Evolutionary conservation across 2,888 invertebrate species (phyloP), one percentile per base, ranked within the genome.

Genomic region (Ophion slaviceki): DNA sequence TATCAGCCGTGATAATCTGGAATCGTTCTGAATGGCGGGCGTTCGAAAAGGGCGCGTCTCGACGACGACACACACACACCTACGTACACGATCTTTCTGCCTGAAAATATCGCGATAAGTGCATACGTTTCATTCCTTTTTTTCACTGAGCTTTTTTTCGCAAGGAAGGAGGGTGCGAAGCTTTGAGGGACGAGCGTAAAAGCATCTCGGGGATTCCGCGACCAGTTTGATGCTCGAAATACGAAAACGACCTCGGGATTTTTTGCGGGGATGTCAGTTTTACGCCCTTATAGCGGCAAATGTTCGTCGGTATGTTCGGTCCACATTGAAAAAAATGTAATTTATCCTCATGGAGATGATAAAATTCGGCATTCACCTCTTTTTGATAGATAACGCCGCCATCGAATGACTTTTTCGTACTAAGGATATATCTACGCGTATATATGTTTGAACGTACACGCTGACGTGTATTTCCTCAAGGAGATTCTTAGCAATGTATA

Each of bases 1-100:
- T 87, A 85, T 80, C 66, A 84, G 86, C 68, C 80, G 84, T 82
- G 84, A 80, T 72, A 20, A 86, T 82, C 82, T 76, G 40, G 68
- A 70, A 47, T 67, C 72, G 14, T 10, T 47, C 10, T 47, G 47
- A 47, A 47, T 11, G 47, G 75, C 36, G 45, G 68, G 47, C 61
- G 45, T 45, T 71, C 72, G 70, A 57, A 80, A 74, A 77, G 66
- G 67, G 77, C 47, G 68, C 71, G 68, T 62, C 82, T 64, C 45
- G 61, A 78, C 59, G 77, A 67, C 66, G 66, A 40, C 59, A 45
- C 74, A 61, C 59, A 62, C 14, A 11, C 47, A 3, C 47, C 61
- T 62, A 62, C 62, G 28, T 74, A 45, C 40, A 45, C 45, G 28
- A 74, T 45, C 45, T 62, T 47, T 17, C 24, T 36, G 45, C 8